Evolutionary conservation across 2,888 invertebrate genomes (phyloP), one percentile per base, ranked within the genome.

Genomic region (Ochropleura leucogaster): DNA sequence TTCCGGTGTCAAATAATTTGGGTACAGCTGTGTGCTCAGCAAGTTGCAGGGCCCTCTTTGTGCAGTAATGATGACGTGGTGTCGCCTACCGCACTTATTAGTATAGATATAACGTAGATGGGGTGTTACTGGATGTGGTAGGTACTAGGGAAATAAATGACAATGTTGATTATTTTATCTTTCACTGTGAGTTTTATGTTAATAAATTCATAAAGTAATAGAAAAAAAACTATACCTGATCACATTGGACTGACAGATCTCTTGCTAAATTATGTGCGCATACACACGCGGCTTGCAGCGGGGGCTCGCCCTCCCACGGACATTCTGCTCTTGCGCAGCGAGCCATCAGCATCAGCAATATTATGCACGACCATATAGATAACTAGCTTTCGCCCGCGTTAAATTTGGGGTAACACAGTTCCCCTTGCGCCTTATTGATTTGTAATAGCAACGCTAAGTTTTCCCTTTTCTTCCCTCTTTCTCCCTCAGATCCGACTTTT

Each of bases 221-320:
- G 9, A 47, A 42, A 57, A 57, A 6, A 20, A 18, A n/a, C 7
- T 63, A 14, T 93, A n/a, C 97, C 97, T 98, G 98, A 95, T 98
- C 98, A 94, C 99, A 99, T 95, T 99, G 99, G 83, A 99, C 98
- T 51, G 98, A 98, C 18, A 99, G 96, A 92, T 98, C 98, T 87
- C 97, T 97, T 62, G 98, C 98, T 80, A 98, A 96, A 92, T 98
- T 99, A 93, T 98, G 98, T 80, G 98, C 98, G 95, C 99, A 99
- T 78, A 99, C 97, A 93, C 99, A 99, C 64, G 98, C 97, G 67
- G 98, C 97, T 90, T 98, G 98, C 79, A 99, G 97, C 66, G 97
- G 96, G 44, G 98, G 97, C 80, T 98, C 97, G 77, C 97, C 97
- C 88, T 98, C 98, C 98, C 99, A 99, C 0, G 99, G 99, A 94